phyloP scores from a whole-genome alignment of 2,888 invertebrate genomes.

The Leucophenga maculata region DNA sequence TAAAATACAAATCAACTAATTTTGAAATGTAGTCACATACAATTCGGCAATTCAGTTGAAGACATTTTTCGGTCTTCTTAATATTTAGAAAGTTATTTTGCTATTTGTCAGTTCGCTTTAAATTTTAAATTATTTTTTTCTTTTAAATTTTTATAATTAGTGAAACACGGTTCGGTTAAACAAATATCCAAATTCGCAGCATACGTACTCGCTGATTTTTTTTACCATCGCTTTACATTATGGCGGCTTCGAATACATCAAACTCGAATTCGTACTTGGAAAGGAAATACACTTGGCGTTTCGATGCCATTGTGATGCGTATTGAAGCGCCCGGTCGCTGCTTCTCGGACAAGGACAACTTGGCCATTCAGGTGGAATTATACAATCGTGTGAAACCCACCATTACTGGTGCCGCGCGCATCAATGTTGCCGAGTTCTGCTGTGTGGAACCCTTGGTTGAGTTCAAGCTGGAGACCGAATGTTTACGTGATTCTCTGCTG shows the following conservation, averaged over 20 bases:
- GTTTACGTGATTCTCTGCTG: slow-evolving; percentile 42
- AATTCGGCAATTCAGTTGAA: too few relatives aligned
- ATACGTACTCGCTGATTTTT: background rate
- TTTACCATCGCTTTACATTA: background rate
- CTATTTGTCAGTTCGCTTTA: too few relatives aligned
- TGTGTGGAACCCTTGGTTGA: slow-evolving; percentile 32
- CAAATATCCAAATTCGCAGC: background rate
- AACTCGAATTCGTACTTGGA: too few relatives aligned
- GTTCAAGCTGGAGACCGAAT: slow-evolving; percentile 43
- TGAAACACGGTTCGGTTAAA: background rate
- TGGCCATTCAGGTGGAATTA: slow-evolving; percentile 37
- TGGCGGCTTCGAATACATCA: background rate
- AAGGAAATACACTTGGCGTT: background rate
- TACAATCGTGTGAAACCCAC: slow-evolving; percentile 43
- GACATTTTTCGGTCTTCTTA: too few relatives aligned
- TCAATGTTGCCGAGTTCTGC: slow-evolving; percentile 43
- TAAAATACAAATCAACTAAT: too few relatives aligned
- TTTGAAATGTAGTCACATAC: too few relatives aligned
- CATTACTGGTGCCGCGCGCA: slow-evolving; percentile 39
- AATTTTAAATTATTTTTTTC: background rate
- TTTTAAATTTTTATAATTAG: background rate
- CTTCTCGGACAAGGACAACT: slow-evolving; percentile 39
- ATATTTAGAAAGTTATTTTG: too few relatives aligned
- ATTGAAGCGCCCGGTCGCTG: slow-evolving; percentile 44
- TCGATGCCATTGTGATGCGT: slow-evolving; percentile 15